Evolutionary conservation across 2,113 vertebrate genomes (phyloP).

Genomic region (Falco punctatus): DNA sequence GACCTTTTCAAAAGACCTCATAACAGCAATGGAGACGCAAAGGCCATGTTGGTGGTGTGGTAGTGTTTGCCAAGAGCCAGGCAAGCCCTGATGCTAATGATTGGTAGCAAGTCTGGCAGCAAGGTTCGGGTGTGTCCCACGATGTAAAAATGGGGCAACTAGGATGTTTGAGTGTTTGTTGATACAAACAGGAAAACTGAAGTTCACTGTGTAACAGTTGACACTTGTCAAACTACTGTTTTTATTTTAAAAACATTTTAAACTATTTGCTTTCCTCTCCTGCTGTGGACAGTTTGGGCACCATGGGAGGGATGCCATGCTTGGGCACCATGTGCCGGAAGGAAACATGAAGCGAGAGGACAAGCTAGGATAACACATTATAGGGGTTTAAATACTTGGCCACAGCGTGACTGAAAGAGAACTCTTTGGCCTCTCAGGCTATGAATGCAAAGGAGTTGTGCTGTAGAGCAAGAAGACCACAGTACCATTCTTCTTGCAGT

Average conservation of each 20-base stretch:
- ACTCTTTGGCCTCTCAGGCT: neutral
- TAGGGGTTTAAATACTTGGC: neutral
- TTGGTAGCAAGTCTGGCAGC: neutral
- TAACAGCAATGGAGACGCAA: neutral
- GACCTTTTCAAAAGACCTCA: neutral
- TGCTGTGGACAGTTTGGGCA: neutral
- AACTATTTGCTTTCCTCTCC: neutral
- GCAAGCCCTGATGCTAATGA: neutral
- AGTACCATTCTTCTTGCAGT: neutral
- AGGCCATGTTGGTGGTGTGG: neutral
- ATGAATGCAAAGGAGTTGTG: neutral
- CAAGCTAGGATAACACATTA: neutral
- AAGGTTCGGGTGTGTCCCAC: neutral
- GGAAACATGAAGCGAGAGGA: neutral
- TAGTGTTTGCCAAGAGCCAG: neutral
- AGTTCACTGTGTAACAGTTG: neutral
- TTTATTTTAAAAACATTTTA: neutral
- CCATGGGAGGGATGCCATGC: neutral
- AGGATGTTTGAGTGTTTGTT: neutral
- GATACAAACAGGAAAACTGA: neutral
- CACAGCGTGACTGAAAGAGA: neutral
- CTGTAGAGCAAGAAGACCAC: neutral
- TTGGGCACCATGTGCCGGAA: neutral
- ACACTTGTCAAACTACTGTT: neutral
- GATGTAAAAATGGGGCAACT: neutral